Evolutionary conservation across 2,888 invertebrate genomes (phyloP), one percentile per base, ranked within the genome.

Genomic region (Polylopha cassiicola): DNA sequence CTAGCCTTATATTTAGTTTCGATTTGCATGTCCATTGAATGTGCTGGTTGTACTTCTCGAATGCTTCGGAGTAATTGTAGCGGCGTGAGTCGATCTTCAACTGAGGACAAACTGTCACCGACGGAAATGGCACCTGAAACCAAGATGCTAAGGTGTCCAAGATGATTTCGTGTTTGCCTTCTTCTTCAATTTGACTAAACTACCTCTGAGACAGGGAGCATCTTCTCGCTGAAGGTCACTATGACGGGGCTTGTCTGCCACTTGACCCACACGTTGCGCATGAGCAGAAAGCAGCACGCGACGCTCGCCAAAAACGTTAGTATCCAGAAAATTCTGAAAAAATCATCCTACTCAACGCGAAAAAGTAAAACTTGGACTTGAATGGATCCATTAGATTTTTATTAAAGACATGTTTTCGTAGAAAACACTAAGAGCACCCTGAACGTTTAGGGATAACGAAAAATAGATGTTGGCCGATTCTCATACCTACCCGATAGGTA

Each of bases 231-330:
- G n/a, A 73, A 60, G 0, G 61, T 61, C 3, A 73, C 73, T 6
- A 73, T 69, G 6, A 73, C 69, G 1, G 73, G 73, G 16, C 63
- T 69, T 1, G 43, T 53, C 27, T 47, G 42, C 73, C 73, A 73
- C 28, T 74, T 73, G 3, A 46, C 13, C 54, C 59, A 74, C 1
- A 67, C 65, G 7, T 61, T 55, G 9, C 47, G 14, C 11, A 13
- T 44, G 6, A 72, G 73, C 3, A 59, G 50, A 9, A 37, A 55
- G 9, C 54, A 43, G 11, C 71, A 70, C 4, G 66, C n/a, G 0
- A 64, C 30, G 38, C 73, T 73, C 2, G 43, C 32, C n/a, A 55
- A 3, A 22, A 73, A 68, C 0, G 61, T 65, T 1, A 58, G 2
- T 1, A 64, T 18, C 71, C 71, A 72, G 31, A 71, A 71, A 6